These are phyloP conservation scores for Poeciliopsis gracilis DNA, from an alignment of 2,797 vertebrate genomes.

Conservation along the genomic window DNA sequence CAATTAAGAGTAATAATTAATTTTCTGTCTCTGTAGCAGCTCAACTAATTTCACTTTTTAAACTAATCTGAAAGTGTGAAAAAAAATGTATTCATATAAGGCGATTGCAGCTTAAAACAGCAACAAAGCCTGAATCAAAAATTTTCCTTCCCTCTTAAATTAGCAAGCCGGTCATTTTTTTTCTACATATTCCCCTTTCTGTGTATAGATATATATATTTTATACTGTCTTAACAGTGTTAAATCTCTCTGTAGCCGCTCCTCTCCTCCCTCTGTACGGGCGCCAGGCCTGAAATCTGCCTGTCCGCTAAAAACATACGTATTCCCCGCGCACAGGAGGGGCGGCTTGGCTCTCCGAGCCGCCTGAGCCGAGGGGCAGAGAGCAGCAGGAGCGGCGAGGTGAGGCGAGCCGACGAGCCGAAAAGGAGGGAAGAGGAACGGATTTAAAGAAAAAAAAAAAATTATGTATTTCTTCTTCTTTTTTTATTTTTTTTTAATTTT, in stretches of 20 bases:
- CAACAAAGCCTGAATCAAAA: conserved; percentile 15
- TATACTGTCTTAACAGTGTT: conserved; percentile 25
- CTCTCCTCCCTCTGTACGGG: conserved; percentile 54
- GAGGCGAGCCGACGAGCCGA: conserved; percentile 15
- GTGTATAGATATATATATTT: not conserved
- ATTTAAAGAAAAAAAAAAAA: not conserved
- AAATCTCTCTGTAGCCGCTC: conserved; percentile 42
- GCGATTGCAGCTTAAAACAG: not conserved
- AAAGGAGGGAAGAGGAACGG: not conserved
- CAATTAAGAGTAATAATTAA: conserved; percentile 76
- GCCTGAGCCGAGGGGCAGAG: conserved; percentile 57
- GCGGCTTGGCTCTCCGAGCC: conserved; percentile 43
- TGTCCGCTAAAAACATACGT: conserved; percentile 67
- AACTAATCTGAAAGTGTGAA: conserved; percentile 12
- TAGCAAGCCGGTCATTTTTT: conserved; percentile 23
- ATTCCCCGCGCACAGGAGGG: conserved; percentile 47
- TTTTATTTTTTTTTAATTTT: conserved; percentile 2
- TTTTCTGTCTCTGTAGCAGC: conserved; percentile 59
- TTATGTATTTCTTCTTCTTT: not conserved
- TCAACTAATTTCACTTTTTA: conserved; percentile 31
- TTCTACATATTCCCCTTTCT: conserved; percentile 6
- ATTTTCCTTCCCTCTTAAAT: conserved; percentile 5
- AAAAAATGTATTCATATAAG: conserved; percentile 18
- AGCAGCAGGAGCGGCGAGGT: conserved; percentile 43
- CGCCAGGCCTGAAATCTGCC: conserved; percentile 73